Base-by-base conservation (phyloP, 2,888 invertebrate genomes). In the Zelleria hepariella region DNA sequence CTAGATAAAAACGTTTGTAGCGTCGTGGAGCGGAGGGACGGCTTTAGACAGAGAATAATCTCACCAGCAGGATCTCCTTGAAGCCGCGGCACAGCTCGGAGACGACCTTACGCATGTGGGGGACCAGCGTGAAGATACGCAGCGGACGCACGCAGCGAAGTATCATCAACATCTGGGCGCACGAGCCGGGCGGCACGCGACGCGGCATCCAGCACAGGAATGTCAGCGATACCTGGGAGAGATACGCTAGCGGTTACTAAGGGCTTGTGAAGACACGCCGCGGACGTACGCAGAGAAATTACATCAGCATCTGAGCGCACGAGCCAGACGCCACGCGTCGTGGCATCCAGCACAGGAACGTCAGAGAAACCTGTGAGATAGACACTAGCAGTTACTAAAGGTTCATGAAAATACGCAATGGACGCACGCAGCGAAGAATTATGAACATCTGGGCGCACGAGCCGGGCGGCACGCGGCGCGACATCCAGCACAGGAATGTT, bases 101-200 rank as follows among this genome's bases (percentile, higher is more conserved):
- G 59, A 99, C 99, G 21, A 99, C 99, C 87, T 98, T 97, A 65
- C 99, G 92, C 97, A 99, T 99, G 80, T 99, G 99, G 58, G 99
- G 99, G 27, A 99, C 98, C 59, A 99, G 90, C 26, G 98, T 98
- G 83, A 99, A 99, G 69, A 99, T 99, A 59, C 99, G 87, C 62
- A 99, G 88, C 2, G 99, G 99, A 8, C 99, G 92, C 66, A 99
- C 94, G 82, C 99, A 99, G 59, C 99, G 93, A 66, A 99, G 89
- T 64, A 99, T 97, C 96, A 99, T 97, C 58, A 99, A 85, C 62
- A 98, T 90, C 82, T 99, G 99, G 6, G 98, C 97, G 0, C 94
- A 92, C 5, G 98, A 98, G 80, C 97, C 97, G 21, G 97, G 96
- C 57, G 97, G 95, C 51, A 99, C 98, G 65, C 92, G 92, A 68